Percentiles rank a stretch among this genome's conserved stretches.
Conservation (phyloP, 2,113 vertebrate species). For the Mastomys coucha region DNA sequence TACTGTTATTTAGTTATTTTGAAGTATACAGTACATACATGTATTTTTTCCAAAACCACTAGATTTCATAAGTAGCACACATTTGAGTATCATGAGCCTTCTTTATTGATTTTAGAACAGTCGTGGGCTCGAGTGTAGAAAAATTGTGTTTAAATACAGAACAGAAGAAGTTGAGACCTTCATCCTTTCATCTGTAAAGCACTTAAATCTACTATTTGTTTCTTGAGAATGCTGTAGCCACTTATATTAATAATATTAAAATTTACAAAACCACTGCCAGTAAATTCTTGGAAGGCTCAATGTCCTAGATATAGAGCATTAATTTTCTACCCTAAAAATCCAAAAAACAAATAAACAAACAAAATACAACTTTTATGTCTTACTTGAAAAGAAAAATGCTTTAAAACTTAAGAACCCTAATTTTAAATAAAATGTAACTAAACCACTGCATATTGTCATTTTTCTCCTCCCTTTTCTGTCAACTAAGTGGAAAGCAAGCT, state of each 20-base stretch:
- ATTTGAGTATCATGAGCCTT: conserved; percentile 57
- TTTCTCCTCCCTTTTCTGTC: conserved; percentile 49
- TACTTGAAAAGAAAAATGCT: conserved; percentile 50
- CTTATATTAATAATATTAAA: conserved; percentile 60
- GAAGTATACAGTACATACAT: conserved; percentile 78
- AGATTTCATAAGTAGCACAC: conserved; percentile 69
- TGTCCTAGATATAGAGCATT: not conserved
- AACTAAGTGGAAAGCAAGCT: not conserved
- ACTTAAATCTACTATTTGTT: conserved; percentile 66
- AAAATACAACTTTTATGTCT: conserved; percentile 11
- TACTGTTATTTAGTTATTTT: conserved; percentile 83
- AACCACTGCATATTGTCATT: not conserved
- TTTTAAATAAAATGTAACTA: conserved; percentile 50
- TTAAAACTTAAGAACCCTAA: conserved; percentile 49
- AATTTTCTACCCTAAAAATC: conserved; percentile 34
- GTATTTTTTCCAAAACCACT: conserved; percentile 67
- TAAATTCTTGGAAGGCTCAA: conserved; percentile 40
- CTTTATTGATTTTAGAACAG: conserved; percentile 65
- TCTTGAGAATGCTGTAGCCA: conserved; percentile 57
- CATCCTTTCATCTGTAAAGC: conserved; percentile 31
- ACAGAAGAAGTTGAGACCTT: conserved; percentile 43
- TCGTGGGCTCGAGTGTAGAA: not conserved
- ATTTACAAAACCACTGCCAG: conserved; percentile 18
- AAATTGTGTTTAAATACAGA: conserved; percentile 26
- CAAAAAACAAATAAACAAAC: too few relatives aligned